Conservation (phyloP, 1,140 invertebrate species). For the Pentalonia nigronervosa region DNA sequence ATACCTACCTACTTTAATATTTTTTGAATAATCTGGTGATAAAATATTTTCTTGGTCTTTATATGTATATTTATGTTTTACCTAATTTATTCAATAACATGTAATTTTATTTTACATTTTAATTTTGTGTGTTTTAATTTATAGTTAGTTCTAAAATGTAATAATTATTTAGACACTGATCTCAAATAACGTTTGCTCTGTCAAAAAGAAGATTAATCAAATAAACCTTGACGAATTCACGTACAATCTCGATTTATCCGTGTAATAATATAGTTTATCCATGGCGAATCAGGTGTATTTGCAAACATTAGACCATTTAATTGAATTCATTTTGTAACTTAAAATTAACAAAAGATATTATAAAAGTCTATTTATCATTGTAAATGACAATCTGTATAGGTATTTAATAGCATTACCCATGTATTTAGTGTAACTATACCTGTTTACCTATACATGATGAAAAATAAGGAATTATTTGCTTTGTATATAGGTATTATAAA, state of each 20-base stretch:
- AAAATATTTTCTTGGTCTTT: not conserved
- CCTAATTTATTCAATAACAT: not conserved
- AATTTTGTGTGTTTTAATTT: not conserved
- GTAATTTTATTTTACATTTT: not conserved
- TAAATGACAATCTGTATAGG: not conserved
- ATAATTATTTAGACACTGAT: not conserved
- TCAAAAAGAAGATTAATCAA: not conserved
- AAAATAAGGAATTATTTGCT: not conserved
- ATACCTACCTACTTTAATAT: not conserved
- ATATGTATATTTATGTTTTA: not conserved
- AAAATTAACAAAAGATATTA: constrained; percentile 20
- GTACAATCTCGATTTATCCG: not conserved
- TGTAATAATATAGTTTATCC: not conserved
- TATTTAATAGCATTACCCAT: not conserved
- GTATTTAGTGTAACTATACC: not conserved
- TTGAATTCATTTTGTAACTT: constrained; percentile 37
- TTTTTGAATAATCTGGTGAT: not conserved
- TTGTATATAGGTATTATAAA: no score
- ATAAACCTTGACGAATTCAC: not conserved
- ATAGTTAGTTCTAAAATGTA: not conserved
- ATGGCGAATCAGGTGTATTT: not conserved
- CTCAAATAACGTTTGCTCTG: not conserved
- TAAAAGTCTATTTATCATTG: not conserved
- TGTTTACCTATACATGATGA: no score
- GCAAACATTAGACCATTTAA: constrained; percentile 29